Evolutionary conservation across 2,113 vertebrate species (phyloP), one percentile per base, ranked within the genome.

Genomic region (Hiodon tergisus): DNA sequence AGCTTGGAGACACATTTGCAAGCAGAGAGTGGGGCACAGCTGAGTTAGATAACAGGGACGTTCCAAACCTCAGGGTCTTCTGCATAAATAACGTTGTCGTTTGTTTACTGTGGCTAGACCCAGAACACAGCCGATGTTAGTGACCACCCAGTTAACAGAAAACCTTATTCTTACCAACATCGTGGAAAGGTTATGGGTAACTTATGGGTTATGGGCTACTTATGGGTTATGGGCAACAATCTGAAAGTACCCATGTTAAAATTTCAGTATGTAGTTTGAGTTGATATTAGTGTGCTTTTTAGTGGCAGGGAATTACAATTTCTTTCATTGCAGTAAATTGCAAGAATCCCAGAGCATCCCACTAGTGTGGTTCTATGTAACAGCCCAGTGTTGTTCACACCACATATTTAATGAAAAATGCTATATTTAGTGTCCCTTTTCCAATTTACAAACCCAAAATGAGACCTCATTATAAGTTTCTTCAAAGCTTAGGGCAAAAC

Each of bases 51-150:
- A 69, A 76, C 67, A 59, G 31, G 77, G 67, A 76, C 53, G 76
- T 69, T 78, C 79, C 80, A 81, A 81, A 59, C 71, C 81, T 75
- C 51, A 10, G 67, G 79, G 68, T 63, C 73, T 8, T 6, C 13
- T 77, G 73, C 77, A 50, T 85, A 71, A 84, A 86, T 83, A 82
- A 85, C 81, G 81, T 74, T 74, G 80, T 80, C 79, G 80, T 82
- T 82, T 85, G 81, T 83, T 72, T 86, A 13, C 63, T 58, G 77
- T 85, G 80, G 81, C 77, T 55, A 80, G 79, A 63, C 58, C 14
- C 3, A 16, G 48, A 63, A 9, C 57, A 31, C 13, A 14, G 31
- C 46, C 57, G 0, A n/a, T 6, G 16, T 8, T 17, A 3, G 65
- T 4, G 31, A 31, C 31, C 4, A 13, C 3, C 6, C 6, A 17